A percentile compares a stretch with the other conserved stretches of the same genome.
phyloP scores from a whole-genome alignment of 1,140 invertebrate species.

The Riptortus pedestris region DNA sequence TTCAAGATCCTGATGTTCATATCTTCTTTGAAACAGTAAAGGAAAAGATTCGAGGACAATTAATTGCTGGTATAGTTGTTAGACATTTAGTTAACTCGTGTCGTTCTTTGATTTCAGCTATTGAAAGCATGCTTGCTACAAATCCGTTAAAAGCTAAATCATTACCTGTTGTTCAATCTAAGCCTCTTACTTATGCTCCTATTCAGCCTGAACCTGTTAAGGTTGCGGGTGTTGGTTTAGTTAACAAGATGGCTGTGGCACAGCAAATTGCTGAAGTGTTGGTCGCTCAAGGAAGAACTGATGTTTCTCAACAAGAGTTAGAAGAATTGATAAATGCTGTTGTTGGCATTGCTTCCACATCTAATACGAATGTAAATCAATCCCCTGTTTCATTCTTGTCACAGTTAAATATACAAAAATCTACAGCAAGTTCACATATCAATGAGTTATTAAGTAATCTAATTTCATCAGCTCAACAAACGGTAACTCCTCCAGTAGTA shows the following conservation, averaged over 20 bases:
- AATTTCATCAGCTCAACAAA: slow-evolving; percentile 25
- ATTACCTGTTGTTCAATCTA: not conserved
- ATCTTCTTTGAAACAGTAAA: slow-evolving; percentile 71
- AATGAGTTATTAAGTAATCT: slow-evolving; percentile 22
- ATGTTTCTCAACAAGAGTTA: slow-evolving; percentile 62
- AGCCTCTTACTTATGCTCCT: not conserved
- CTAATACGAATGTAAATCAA: slow-evolving; percentile 36
- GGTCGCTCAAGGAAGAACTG: slow-evolving; percentile 61
- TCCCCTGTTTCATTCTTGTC: slow-evolving; percentile 39
- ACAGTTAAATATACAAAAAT: slow-evolving; percentile 27
- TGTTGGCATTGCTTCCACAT: slow-evolving; percentile 48
- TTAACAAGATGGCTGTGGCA: slow-evolving; percentile 61
- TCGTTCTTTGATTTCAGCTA: slow-evolving; percentile 41
- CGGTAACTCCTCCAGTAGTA: slow-evolving; percentile 17
- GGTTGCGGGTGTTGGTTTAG: slow-evolving; percentile 54
- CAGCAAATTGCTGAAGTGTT: slow-evolving; percentile 65
- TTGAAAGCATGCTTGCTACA: slow-evolving; percentile 31
- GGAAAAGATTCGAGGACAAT: slow-evolving; percentile 70
- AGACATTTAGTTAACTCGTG: slow-evolving; percentile 50
- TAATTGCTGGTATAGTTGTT: slow-evolving; percentile 62
- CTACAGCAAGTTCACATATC: slow-evolving; percentile 22
- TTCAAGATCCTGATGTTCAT: slow-evolving; percentile 56
- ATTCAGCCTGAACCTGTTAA: slow-evolving; percentile 41
- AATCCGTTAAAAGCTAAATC: slow-evolving; percentile 25
- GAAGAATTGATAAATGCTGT: slow-evolving; percentile 65